Evolutionary conservation across 2,113 vertebrate species (phyloP).

Genomic region (Nestor notabilis): DNA sequence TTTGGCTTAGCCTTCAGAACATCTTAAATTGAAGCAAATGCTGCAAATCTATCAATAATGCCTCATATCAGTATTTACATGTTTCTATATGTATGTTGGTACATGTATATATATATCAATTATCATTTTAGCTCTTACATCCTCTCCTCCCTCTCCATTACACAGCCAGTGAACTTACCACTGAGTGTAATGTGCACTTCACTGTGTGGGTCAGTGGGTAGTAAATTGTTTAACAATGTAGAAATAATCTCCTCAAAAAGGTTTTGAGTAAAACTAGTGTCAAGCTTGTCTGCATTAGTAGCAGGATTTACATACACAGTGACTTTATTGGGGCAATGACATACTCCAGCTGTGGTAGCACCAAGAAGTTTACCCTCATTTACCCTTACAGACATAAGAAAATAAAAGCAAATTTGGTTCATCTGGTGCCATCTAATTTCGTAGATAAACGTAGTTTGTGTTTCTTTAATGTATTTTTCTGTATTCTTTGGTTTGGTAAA

Average conservation of each 20-base stretch:
- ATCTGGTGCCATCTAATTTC: neutral
- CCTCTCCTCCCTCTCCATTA: neutral
- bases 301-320: neutral
- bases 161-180: neutral
- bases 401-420: neutral
- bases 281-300: neutral
- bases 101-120: neutral
- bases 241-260: neutral
- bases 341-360: neutral
- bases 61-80: neutral
- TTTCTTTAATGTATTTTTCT: neutral
- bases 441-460: neutral
- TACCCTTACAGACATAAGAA: neutral
- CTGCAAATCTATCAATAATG: neutral
- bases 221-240: neutral
- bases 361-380: neutral
- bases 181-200: neutral
- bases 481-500: neutral
- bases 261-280: neutral
- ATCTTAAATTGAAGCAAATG: neutral
- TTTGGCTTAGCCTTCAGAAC: neutral
- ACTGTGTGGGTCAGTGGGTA: neutral
- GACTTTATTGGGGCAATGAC: neutral
- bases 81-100: neutral
- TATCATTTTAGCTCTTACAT: neutral